Percentiles rank a stretch among this genome's conserved stretches.
Conservation (phyloP, 2,797 vertebrate genomes). For the Lepus townsendii region DNA sequence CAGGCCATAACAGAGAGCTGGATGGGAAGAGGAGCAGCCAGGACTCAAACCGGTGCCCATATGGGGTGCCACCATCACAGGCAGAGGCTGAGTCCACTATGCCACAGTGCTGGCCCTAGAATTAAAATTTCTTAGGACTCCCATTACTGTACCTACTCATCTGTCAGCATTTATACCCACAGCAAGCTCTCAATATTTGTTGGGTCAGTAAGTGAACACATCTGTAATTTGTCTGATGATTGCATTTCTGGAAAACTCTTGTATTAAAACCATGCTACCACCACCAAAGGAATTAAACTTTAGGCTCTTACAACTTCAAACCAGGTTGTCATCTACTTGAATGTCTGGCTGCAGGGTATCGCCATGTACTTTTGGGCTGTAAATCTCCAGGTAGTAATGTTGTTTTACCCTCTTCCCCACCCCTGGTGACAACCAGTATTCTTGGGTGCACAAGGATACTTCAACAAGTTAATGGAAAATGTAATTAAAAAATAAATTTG, state of each 20-base stretch:
- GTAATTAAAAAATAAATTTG: too few species aligned
- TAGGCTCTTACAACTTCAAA: background rate
- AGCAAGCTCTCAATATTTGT: background rate
- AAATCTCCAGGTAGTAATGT: too few species aligned
- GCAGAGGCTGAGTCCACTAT: too few species aligned
- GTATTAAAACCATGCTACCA: background rate
- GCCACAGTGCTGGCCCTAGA: background rate
- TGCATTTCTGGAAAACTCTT: background rate
- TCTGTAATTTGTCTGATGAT: background rate
- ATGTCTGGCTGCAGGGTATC: background rate
- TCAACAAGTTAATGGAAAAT: too few species aligned
- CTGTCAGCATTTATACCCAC: background rate
- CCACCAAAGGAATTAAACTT: background rate
- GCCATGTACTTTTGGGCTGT: background rate
- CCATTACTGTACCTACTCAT: background rate
- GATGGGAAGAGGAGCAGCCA: too few species aligned
- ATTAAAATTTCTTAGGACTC: background rate
- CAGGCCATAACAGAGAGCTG: too few species aligned
- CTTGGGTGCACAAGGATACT: background rate
- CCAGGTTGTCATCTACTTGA: background rate
- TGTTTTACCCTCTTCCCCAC: background rate
- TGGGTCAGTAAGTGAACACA: background rate
- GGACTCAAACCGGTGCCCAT: too few species aligned
- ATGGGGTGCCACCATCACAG: too few species aligned
- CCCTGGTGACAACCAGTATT: background rate